phyloP scores from a whole-genome alignment of 2,888 invertebrate genomes.

The Autographa pulchrina region DNA sequence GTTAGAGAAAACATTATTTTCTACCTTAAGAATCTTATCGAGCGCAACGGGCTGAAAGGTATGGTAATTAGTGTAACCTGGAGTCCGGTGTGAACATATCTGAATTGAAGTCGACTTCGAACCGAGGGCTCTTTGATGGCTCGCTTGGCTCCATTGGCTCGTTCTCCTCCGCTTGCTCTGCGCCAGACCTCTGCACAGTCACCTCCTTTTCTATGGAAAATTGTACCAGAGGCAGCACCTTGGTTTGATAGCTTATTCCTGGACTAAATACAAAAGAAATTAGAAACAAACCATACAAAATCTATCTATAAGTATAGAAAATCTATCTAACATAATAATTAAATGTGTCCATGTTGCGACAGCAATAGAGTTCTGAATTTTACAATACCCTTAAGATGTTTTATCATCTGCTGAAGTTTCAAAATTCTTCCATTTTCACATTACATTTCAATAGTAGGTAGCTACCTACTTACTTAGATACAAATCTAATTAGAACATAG shows the following conservation, averaged over 20 bases:
- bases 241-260: slow-evolving; percentile 69
- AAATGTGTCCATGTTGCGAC: no score
- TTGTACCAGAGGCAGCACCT: slow-evolving; percentile 75
- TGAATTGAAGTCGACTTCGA: slow-evolving; percentile 61
- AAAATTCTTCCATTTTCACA: no score
- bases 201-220: slow-evolving; percentile 64
- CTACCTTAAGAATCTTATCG: slow-evolving; percentile 19
- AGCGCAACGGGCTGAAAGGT: not conserved
- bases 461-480: no score
- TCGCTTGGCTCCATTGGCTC: not conserved
- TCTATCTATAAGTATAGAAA: no score
- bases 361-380: no score
- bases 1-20: slow-evolving; percentile 28
- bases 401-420: no score
- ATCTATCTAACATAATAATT: not conserved
- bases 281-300: not conserved
- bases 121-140: slow-evolving; percentile 42
- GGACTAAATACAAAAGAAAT: slow-evolving; percentile 48
- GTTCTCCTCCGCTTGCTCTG: not conserved
- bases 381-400: no score
- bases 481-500: no score
- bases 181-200: slow-evolving; percentile 17
- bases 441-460: no score
- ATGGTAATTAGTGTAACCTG: slow-evolving; percentile 19
- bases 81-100: slow-evolving; percentile 41